Evolutionary conservation across 2,888 invertebrate genomes (phyloP).

Genomic region (Caenorhabditis doughertyi): DNA sequence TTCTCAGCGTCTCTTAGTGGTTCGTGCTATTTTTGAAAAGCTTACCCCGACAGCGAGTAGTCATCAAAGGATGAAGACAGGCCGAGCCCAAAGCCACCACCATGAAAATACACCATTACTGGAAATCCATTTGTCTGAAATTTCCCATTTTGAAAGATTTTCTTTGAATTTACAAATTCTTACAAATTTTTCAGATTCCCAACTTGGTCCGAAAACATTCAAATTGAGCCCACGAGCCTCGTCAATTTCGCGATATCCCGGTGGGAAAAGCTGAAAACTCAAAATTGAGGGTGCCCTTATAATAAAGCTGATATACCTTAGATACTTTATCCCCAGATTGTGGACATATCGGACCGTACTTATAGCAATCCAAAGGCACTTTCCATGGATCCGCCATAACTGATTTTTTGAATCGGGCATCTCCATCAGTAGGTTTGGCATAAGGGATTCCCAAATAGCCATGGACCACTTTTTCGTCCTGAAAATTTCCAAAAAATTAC

Average conservation of each 20-base stretch:
- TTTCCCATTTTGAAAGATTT: neutral
- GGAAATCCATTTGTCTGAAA: conserved; percentile 41
- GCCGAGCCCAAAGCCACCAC: conserved; percentile 34
- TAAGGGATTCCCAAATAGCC: conserved; percentile 39
- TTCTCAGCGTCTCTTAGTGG: no score
- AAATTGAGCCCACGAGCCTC: conserved; percentile 60
- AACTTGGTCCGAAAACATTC: conserved; percentile 65
- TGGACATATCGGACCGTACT: conserved; percentile 68
- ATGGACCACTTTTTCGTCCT: conserved; percentile 25
- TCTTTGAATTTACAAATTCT: neutral
- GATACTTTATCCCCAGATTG: conserved; percentile 38
- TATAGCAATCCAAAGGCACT: conserved; percentile 54
- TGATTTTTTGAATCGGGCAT: conserved; percentile 32
- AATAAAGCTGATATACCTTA: neutral
- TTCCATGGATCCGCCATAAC: conserved; percentile 44
- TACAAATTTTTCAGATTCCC: conserved; percentile 36
- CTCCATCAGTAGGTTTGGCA: conserved; percentile 10
- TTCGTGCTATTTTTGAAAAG: neutral
- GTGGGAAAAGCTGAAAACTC: conserved; percentile 13
- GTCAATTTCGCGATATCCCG: conserved; percentile 4
- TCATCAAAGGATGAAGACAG: conserved; percentile 2
- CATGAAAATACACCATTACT: conserved; percentile 38
- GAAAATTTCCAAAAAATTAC: neutral
- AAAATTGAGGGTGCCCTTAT: no score
- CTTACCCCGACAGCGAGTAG: conserved; percentile 33